Evolutionary conservation across 2,113 vertebrate genomes (phyloP), one percentile per base, ranked within the genome.

Genomic region (Alaudala cheleensis): DNA sequence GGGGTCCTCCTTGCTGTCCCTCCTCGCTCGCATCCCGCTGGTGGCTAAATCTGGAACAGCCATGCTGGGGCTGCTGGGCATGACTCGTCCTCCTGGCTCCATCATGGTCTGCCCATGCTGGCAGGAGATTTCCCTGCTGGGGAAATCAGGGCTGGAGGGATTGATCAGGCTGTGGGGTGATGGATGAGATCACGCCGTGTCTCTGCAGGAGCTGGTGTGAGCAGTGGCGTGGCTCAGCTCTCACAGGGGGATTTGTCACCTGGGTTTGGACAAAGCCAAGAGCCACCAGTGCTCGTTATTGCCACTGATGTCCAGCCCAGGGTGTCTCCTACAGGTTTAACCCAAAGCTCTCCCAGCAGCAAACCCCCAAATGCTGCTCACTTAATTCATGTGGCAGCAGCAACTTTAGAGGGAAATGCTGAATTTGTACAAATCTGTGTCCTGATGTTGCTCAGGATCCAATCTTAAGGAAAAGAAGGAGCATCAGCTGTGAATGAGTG

Each of bases 181-280:
- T 72, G 67, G 93, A 96, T 90, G 56, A 56, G 70, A 39, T 87
- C 0, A 2, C 5, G 0, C 31, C 19, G 69, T 10, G 9, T 71
- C 84, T 91, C 70, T 72, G 90, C 69, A 89, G 90, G 90, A 91
- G 51, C 4, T 3, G 21, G 37, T 84, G 80, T 29, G 72, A 91
- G 76, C 0, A 0, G 81, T 0, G 0, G 81, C 65, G 37, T 5
- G 4, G 91, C 61, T 60, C 45, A 81, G 82, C 79, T 65, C 3
- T 82, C 9, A 0, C 50, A 47, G 76, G 62, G 62, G 66, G 12
- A 70, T 86, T 58, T 93, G 58, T 80, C 76, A 77, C 78, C 57
- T 53, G 62, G 21, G 40, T 51, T 81, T 40, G 44, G 24, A 14
- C 61, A 34, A 50, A 89, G 29, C 26, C 51, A 39, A 56, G 56